Evolutionary conservation across 1,140 invertebrate genomes (phyloP), one percentile per base, ranked within the genome.

Genomic region (Drosophila bipectinata): DNA sequence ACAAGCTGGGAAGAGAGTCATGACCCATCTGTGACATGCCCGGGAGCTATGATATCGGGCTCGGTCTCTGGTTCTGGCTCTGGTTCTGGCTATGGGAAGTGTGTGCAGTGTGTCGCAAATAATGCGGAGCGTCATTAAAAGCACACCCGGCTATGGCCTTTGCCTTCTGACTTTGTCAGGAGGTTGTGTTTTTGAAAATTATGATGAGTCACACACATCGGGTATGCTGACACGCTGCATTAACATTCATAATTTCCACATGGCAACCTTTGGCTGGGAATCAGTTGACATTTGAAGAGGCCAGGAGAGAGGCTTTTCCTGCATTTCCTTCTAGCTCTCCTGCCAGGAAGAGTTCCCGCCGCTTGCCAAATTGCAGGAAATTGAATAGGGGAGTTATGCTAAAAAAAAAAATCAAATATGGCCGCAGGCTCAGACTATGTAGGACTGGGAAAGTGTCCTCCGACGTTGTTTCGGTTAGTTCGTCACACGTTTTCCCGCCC

Each of bases 241-340:
- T 88, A 79, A 83, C 79, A 79, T 87, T 88, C 82, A 87, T 83
- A 88, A 87, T 83, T 88, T 87, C 57, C 84, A 83, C 82, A 87
- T 88, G 82, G 62, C 74, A 76, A 82, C 81, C 72, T 61, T 80
- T 41, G 76, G 67, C 39, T 28, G 48, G 45, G 39, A 51, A 53
- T 76, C 45, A 24, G 77, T 80, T 83, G 79, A 83, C 79, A 82
- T 78, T 83, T 82, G 69, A 83, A 83, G 75, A 62, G 75, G 57
- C 49, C n/a, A 4, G 14, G 30, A 48, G n/a, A 54, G 44, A 63
- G 48, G 48, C 53, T 45, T 68, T 67, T 56, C 37, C 63, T 34
- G 44, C 24, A 28, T 57, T 60, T 66, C 48, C 67, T 61, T 41
- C 8, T 44, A 5, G 44, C n/a, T n/a, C 37, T 41, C 37, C 2